Base-by-base conservation (phyloP, 2,797 vertebrate species). In the Mormyrus proboscirostris region DNA sequence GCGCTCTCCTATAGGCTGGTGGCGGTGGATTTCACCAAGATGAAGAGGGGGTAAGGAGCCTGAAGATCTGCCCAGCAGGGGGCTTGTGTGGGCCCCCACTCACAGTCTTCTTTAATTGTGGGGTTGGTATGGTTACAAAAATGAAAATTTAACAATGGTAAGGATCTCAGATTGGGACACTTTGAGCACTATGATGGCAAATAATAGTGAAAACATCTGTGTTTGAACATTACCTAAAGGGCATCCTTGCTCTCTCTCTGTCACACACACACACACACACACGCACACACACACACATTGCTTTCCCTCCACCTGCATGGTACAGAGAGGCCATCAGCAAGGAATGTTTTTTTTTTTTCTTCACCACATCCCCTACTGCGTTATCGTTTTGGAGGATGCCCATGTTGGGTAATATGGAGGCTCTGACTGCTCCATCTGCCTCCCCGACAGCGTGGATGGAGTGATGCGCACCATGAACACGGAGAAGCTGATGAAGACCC, bases 21-120 rank as follows among this genome's bases (percentile, higher is more conserved):
- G 91, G 96, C 97, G 83, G 97, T 97, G 93, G 98, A 99, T 94
- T 97, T 99, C 95, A 98, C 98, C 94, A 99, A 99, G 96, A 97
- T 97, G 97, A 99, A 98, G 94, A 96, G 97, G 93, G 98, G 98
- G 98, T 99, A 95, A 91, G 96, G 22, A 83, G 12, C 88, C 91
- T 90, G 89, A 10, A 47, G 10, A 19, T 51, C 88, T 92, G 89
- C 90, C 41, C 76, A 47, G 86, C 88, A 55, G 85, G 89, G 89
- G 22, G 84, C 90, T 76, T 85, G 62, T 33, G 33, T 51, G 76
- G 53, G 33, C 50, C 88, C 85, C 41, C 53, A 87, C 86, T 22
- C 19, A n/a, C 41, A 22, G 41, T 22, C 7, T 22, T n/a, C 79
- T 86, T 49, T 53, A 55, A 55, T n/a, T 62, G 44, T 29, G n/a